Base-by-base conservation (phyloP, 53 echinoderm and acorn worm species). In the Astropecten irregularis region DNA sequence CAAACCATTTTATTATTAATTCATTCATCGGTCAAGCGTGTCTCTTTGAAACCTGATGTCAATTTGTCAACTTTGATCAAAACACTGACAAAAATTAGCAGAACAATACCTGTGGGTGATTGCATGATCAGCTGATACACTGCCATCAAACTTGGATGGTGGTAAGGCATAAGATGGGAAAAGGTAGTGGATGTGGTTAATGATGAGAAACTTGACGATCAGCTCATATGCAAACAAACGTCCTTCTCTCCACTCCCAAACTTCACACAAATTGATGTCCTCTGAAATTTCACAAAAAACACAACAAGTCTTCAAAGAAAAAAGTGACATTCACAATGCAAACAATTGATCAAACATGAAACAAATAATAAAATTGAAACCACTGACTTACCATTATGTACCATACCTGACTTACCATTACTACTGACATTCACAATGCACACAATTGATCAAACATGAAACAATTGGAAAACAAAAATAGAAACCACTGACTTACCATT, bases 211-310 rank as follows among this genome's bases (percentile, higher is more conserved):
- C 88, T 96, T 96, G 23, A 91, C 84, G 52, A 96, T 96, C 26
- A 96, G 89, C 71, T 96, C 96, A 25, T 96, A 96, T 35, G 89
- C 93, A 81, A 96, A 87, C 66, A 96, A 66, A 14, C 96, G 76
- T 31, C 96, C 96, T 71, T 96, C 96, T 30, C 96, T 76, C 96
- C 96, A 96, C 77, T 96, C 96, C 96, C 96, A 96, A 2, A 93
- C 89, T 48, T 83, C 73, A 49, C 88, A 55, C 46, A 89, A 52
- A 4, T 64, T 14, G 36, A 68, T 65, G 42, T 83, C 79, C 73
- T 54, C 28, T 42, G 16, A 62, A 33, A 56, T 2, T 11, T 56
- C 4, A 56, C 4, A 56, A 3, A 26, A 21, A 56, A 56, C 26
- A 3, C 26, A 56, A 23, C 22, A 42, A 42, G 5, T 8, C 6